phyloP scores from a whole-genome alignment of 2,888 invertebrate genomes.

The Agriotes lineatus region DNA sequence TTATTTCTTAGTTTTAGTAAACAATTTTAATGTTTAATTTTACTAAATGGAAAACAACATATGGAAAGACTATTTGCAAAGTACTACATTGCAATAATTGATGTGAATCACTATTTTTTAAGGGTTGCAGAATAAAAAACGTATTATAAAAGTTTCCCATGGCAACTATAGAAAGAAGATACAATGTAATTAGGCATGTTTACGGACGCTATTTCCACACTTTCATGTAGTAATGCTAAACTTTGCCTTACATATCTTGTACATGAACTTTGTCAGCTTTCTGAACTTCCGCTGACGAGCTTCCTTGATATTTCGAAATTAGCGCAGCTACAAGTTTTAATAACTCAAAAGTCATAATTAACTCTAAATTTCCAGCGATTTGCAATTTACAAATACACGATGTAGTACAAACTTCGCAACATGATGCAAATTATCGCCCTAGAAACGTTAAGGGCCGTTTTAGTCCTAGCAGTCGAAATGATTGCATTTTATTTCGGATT shows the following conservation, averaged over 20 bases:
- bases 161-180: no score
- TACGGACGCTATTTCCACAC: background rate
- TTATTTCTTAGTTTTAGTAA: no score
- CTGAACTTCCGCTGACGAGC: slow-evolving; percentile 17
- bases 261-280: slow-evolving; percentile 23
- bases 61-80: no score
- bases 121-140: no score
- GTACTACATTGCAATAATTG: no score
- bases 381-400: slow-evolving; percentile 15
- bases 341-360: slow-evolving; percentile 22
- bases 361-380: slow-evolving; percentile 12
- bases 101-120: no score
- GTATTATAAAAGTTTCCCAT: no score
- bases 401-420: background rate
- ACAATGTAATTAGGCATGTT: no score
- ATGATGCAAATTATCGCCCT: slow-evolving; percentile 3
- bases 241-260: slow-evolving; percentile 1
- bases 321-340: slow-evolving; percentile 18
- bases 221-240: background rate
- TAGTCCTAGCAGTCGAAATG: no score
- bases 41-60: no score
- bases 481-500: background rate
- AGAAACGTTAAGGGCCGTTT: background rate
- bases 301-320: slow-evolving; percentile 1
- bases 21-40: no score